Evolutionary conservation across 2,888 invertebrate genomes (phyloP).

Genomic region (Trilocha varians): DNA sequence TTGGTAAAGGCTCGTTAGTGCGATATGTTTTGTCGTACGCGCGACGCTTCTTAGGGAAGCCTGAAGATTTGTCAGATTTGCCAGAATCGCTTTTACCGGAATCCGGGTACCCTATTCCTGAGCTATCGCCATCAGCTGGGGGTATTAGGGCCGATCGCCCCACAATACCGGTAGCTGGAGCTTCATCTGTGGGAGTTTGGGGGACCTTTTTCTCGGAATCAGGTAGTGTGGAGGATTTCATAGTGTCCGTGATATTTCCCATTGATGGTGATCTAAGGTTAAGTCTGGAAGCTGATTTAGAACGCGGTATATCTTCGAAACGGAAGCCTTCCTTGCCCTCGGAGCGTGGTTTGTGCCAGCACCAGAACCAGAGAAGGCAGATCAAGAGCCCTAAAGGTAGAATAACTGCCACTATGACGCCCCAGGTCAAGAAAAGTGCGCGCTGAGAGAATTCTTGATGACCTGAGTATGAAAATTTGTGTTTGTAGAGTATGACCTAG

Average conservation of each 20-base stretch:
- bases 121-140: slow-evolving; percentile 56
- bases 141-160: slow-evolving; percentile 45
- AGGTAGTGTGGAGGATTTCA: slow-evolving; percentile 55
- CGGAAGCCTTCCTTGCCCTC: slow-evolving; percentile 73
- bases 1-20: slow-evolving; percentile 86
- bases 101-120: slow-evolving; percentile 68
- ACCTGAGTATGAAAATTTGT: slow-evolving; percentile 63
- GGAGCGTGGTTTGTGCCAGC: slow-evolving; percentile 72
- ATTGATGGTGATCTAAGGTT: slow-evolving; percentile 69
- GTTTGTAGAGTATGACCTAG: too few species aligned
- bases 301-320: slow-evolving; percentile 69
- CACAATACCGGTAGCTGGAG: slow-evolving; percentile 30
- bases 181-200: slow-evolving; percentile 52
- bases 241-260: slow-evolving; percentile 68
- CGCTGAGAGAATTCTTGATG: slow-evolving; percentile 80
- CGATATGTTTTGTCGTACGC: slow-evolving; percentile 87
- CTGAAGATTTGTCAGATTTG: slow-evolving; percentile 67
- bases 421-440: slow-evolving; percentile 81
- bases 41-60: slow-evolving; percentile 74
- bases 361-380: slow-evolving; percentile 77
- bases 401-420: slow-evolving; percentile 81
- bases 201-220: slow-evolving; percentile 53
- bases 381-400: slow-evolving; percentile 77
- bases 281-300: slow-evolving; percentile 73
- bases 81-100: slow-evolving; percentile 65